These are phyloP conservation scores for Agrypnia vestita DNA, from an alignment of 1,140 invertebrate species.

Conservation along the genomic window DNA sequence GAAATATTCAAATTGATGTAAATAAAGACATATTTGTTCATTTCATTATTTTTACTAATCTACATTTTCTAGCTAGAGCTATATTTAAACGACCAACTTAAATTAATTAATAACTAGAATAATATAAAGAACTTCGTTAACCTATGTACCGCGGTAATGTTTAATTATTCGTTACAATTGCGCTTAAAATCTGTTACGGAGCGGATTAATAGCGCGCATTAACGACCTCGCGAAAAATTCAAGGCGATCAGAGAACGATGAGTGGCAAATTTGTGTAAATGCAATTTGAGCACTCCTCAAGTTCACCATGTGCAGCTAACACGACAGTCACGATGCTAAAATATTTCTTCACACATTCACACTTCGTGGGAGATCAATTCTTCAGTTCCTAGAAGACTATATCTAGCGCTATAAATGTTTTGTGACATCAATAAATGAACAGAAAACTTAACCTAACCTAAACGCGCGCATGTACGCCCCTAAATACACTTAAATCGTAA, in stretches of 20 bases:
- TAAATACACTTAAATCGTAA: conserved; percentile 34
- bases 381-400: conserved; percentile 50
- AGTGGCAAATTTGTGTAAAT: background rate
- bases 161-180: background rate
- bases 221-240: background rate
- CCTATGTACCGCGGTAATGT: background rate
- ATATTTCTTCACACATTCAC: conserved; percentile 34
- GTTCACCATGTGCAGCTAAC: background rate
- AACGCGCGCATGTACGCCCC: background rate
- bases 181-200: background rate
- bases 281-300: background rate
- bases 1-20: conserved; percentile 48
- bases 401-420: conserved; percentile 54
- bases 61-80: conserved; percentile 57
- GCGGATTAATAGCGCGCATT: background rate
- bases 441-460: conserved; percentile 32
- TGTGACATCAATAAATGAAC: conserved; percentile 55
- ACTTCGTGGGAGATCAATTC: conserved; percentile 55
- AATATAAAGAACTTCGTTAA: conserved; percentile 44
- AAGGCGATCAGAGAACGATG: background rate
- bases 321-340: background rate
- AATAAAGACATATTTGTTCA: conserved; percentile 45
- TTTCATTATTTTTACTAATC: conserved; percentile 43
- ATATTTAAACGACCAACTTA: conserved; percentile 55
- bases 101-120: conserved; percentile 49